These are phyloP conservation scores for Diarsia rubi DNA, from an alignment of 2,888 invertebrate species.

Conservation along the genomic window DNA sequence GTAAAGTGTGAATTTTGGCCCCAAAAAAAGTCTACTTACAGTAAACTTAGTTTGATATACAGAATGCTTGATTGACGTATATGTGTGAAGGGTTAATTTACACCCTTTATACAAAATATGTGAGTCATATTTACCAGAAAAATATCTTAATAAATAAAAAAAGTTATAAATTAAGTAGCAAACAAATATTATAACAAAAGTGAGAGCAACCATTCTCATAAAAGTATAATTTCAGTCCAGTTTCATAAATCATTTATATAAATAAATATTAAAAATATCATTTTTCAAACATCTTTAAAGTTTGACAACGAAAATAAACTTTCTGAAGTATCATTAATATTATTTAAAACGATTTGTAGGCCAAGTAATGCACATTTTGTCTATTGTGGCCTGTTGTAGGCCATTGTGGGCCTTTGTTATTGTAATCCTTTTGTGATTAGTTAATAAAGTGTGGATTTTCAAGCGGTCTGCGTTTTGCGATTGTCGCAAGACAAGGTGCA, in stretches of 20 bases:
- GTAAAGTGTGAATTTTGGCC: too few species aligned
- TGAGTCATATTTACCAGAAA: background rate
- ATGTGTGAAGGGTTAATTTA: too few species aligned
- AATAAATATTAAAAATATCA: slow-evolving; percentile 21
- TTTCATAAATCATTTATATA: slow-evolving; percentile 15
- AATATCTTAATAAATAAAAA: background rate
- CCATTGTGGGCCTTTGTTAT: slow-evolving; percentile 63
- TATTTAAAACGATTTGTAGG: slow-evolving; percentile 63
- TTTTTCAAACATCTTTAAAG: slow-evolving; percentile 54
- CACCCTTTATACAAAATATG: background rate
- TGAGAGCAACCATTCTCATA: background rate
- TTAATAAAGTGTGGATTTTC: slow-evolving; percentile 78
- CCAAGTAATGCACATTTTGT: slow-evolving; percentile 70
- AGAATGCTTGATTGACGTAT: too few species aligned
- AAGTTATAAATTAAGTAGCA: slow-evolving; percentile 6
- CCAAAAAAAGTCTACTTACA: too few species aligned
- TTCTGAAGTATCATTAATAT: slow-evolving; percentile 67
- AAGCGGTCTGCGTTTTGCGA: slow-evolving; percentile 76
- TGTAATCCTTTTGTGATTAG: slow-evolving; percentile 81
- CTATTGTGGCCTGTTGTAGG: slow-evolving; percentile 66
- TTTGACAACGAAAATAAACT: slow-evolving; percentile 65
- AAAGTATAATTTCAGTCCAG: background rate
- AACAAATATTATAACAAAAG: background rate
- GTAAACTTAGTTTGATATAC: too few species aligned
- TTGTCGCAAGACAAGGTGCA: slow-evolving; percentile 79